phyloP scores from a whole-genome alignment of 2,888 invertebrate genomes.

The Caenorhabditis sp. region DNA sequence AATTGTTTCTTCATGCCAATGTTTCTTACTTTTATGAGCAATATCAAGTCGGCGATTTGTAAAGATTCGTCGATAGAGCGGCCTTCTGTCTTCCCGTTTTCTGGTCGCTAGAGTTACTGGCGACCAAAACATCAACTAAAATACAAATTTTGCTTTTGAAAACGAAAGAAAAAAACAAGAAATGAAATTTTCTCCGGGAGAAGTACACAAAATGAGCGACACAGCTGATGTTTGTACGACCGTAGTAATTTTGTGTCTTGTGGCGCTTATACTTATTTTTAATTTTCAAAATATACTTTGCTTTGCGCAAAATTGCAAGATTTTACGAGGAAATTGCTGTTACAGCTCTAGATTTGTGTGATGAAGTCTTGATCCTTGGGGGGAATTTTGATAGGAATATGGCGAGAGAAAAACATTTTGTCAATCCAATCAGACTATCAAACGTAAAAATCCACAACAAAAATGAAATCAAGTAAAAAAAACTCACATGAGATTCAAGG shows the following conservation, averaged over 20 bases:
- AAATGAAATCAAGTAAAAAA: too few relatives aligned
- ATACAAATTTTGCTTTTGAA: neutral
- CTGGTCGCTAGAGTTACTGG: slow-evolving; percentile 41
- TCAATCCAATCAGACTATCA: too few relatives aligned
- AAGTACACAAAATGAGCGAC: slow-evolving; percentile 25
- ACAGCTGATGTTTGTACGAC: slow-evolving; percentile 20
- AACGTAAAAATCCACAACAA: too few relatives aligned
- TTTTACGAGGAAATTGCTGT: too few relatives aligned
- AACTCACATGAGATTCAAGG: too few relatives aligned
- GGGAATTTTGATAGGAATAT: too few relatives aligned
- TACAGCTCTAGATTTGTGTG: too few relatives aligned
- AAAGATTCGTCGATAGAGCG: slow-evolving; percentile 67
- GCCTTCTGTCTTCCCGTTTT: slow-evolving; percentile 59
- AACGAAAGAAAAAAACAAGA: neutral
- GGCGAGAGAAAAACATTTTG: too few relatives aligned
- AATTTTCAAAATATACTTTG: neutral
- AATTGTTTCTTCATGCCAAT: neutral
- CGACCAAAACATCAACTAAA: slow-evolving; percentile 51
- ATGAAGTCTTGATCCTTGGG: too few relatives aligned
- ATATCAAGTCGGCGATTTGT: slow-evolving; percentile 67
- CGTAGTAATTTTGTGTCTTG: slow-evolving; percentile 23
- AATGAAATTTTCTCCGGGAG: slow-evolving; percentile 22
- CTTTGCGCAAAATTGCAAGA: too few relatives aligned
- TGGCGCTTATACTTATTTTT: neutral
- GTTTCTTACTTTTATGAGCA: slow-evolving; percentile 59